A percentile compares a stretch with the other conserved stretches of the same genome.
These are phyloP conservation scores for Cairina moschata DNA, from an alignment of 2,113 vertebrate species.

Conservation along the genomic window DNA sequence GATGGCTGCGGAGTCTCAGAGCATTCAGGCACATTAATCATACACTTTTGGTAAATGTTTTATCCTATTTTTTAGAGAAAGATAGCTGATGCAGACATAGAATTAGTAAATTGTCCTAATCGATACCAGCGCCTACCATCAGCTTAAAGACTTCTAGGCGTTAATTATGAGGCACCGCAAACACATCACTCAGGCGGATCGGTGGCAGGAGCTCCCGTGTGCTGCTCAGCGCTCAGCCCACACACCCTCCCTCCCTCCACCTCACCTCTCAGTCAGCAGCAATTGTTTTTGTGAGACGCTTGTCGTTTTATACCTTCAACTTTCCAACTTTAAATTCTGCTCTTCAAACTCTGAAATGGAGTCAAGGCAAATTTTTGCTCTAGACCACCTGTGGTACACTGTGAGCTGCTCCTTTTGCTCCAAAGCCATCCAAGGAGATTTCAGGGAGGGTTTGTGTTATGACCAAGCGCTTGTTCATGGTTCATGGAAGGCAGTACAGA, in stretches of 20 bases:
- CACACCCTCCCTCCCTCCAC: not conserved
- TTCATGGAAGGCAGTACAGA: not conserved
- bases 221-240: not conserved
- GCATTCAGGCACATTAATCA: not conserved
- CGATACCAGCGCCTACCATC: not conserved
- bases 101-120: slow-evolving; percentile 45
- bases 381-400: not conserved
- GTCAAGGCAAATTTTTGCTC: not conserved
- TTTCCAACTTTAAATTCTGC: slow-evolving; percentile 8
- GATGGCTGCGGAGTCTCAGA: not conserved
- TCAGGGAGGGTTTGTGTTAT: not conserved
- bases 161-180: slow-evolving; percentile 25
- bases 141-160: not conserved
- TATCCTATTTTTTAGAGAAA: not conserved
- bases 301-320: not conserved
- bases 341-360: not conserved
- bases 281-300: not conserved
- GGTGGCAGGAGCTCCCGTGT: not conserved
- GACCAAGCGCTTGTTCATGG: not conserved
- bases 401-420: not conserved
- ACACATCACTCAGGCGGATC: not conserved
- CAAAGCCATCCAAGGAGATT: not conserved
- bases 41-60: slow-evolving; percentile 11
- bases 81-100: not conserved
- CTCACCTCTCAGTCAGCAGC: not conserved